Evolutionary conservation across 2,113 vertebrate genomes (phyloP), one percentile per base, ranked within the genome.

Genomic region (Sterrhoptilus dennistouni): DNA sequence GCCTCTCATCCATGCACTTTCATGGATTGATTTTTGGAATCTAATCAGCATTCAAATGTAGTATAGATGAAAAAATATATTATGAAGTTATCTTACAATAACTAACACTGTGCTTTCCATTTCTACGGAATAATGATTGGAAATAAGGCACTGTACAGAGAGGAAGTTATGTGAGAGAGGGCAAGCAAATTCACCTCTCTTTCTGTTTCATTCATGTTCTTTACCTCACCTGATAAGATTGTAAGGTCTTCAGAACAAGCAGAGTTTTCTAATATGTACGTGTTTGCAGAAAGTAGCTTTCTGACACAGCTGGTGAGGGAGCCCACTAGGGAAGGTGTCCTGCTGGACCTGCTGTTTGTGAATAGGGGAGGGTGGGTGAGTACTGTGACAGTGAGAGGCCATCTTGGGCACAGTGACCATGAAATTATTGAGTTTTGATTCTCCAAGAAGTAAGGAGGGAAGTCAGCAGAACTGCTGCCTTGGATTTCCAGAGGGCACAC

Each of bases 31-130:
- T 90, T 90, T 93, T 95, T 69, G 18, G 72, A 89, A 89, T 70
- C 71, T n/a, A 83, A 89, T 96, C 61, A 89, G 21, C 77, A 75
- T 69, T 90, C 90, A 93, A 87, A 64, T 14, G 90, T 90, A 85
- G 45, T 68, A 22, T 20, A 59, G 75, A 90, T 78, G 29, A 70
- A 59, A 93, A 95, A 94, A 93, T 83, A 42, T 12, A 42, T 90
- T 85, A 74, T 80, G 29, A 93, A 72, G 49, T 16, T 83, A 54
- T 38, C 54, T 86, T 77, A 49, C 8, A 83, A 21, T 77, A 86
- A 38, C 49, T 56, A 56, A 72, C 3, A 0, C 42, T 79, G 28
- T 69, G 38, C 14, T 57, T 87, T 76, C 42, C 1, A 0, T 60
- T 69, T 69, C 25, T 61, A 0, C 69, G 65, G 31, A 75, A 11